These are phyloP conservation scores for Enteromius paludinosus DNA, from an alignment of 2,797 vertebrate species.

Conservation along the genomic window DNA sequence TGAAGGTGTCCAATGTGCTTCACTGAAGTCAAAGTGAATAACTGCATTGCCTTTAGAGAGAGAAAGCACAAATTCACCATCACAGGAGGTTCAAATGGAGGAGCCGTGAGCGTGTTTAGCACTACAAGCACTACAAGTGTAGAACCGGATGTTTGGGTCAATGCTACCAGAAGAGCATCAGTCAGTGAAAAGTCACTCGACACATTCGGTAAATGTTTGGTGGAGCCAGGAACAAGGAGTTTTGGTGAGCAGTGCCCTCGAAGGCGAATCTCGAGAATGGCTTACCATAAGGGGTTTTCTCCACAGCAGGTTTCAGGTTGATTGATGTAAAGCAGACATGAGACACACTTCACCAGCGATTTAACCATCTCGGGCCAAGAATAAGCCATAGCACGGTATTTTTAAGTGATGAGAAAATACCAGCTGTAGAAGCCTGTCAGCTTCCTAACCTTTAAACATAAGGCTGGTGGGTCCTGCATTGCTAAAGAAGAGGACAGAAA, in stretches of 20 bases:
- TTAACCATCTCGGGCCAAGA: background rate
- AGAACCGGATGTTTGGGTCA: conserved; percentile 11
- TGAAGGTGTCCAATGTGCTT: conserved; percentile 12
- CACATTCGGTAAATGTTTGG: background rate
- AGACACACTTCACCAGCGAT: background rate
- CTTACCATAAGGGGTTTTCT: background rate
- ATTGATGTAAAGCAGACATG: conserved; percentile 11
- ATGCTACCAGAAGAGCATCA: conserved; percentile 1
- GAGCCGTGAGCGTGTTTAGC: background rate
- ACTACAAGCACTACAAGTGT: background rate
- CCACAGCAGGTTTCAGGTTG: conserved; percentile 1
- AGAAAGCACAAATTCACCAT: conserved; percentile 22
- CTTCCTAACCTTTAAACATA: background rate
- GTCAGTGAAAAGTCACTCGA: background rate
- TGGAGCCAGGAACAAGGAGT: background rate
- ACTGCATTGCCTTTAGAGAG: background rate
- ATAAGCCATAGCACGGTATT: background rate
- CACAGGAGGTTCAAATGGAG: conserved; percentile 20
- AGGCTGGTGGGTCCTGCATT: no score
- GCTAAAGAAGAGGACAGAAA: background rate
- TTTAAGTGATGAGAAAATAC: background rate
- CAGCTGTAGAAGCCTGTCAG: background rate
- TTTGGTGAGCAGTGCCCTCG: background rate
- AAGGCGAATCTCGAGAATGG: background rate
- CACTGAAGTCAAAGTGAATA: conserved; percentile 8